Evolutionary conservation across 2,888 invertebrate genomes (phyloP).

Genomic region (Bimastos eiseni): DNA sequence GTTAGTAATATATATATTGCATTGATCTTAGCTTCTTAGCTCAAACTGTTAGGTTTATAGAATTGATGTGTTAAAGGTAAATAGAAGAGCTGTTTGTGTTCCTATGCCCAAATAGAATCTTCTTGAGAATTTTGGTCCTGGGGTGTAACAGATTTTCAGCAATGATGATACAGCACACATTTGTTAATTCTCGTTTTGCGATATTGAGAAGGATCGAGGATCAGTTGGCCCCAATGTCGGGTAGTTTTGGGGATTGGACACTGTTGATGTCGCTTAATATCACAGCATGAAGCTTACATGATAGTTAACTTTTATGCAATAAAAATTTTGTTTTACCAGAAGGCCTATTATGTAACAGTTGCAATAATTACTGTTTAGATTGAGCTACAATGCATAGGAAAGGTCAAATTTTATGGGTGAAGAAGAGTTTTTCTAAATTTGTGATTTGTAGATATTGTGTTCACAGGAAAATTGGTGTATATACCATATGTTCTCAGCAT

Average conservation of each 20-base stretch:
- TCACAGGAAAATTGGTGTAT: not conserved
- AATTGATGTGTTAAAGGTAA: too few relatives aligned
- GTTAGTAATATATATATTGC: conserved; percentile 9
- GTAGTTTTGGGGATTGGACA: not conserved
- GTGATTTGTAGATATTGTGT: too few relatives aligned
- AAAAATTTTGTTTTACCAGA: not conserved
- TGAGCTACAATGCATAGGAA: not conserved
- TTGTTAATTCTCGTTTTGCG: not conserved
- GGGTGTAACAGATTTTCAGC: not conserved
- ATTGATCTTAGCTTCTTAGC: not conserved
- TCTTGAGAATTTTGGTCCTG: not conserved
- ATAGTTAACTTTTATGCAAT: not conserved
- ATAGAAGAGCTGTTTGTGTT: not conserved
- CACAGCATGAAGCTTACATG: not conserved
- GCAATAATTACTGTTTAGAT: too few relatives aligned
- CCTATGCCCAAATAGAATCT: not conserved
- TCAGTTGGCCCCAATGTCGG: not conserved
- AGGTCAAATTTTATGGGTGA: not conserved
- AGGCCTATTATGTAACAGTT: not conserved
- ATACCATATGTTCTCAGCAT: not conserved
- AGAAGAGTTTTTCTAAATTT: too few relatives aligned
- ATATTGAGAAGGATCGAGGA: not conserved
- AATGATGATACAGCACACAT: not conserved
- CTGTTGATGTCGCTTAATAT: not conserved
- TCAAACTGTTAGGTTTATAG: not conserved